These are phyloP conservation scores for Petrocephalus schoutedeni DNA, from an alignment of 2,797 vertebrate species.

Conservation along the genomic window DNA sequence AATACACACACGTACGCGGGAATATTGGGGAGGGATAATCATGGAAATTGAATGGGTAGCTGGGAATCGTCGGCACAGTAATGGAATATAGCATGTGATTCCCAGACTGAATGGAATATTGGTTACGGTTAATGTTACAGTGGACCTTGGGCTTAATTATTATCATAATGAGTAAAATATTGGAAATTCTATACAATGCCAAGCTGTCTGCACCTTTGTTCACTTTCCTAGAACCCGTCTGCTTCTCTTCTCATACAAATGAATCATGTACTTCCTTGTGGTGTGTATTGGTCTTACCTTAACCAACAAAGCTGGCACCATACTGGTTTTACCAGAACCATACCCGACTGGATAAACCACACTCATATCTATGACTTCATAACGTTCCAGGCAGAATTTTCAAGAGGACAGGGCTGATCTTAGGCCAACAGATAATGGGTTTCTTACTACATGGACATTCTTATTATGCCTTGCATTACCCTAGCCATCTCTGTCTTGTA, in stretches of 20 bases:
- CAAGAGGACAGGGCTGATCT: background rate
- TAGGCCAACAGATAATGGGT: conserved; percentile 6
- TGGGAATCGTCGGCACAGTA: background rate
- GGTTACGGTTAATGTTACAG: background rate
- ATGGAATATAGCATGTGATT: background rate
- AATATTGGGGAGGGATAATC: conserved; percentile 69
- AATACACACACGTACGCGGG: conserved; percentile 53
- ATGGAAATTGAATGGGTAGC: conserved; percentile 63
- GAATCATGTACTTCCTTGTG: background rate
- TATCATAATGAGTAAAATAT: background rate
- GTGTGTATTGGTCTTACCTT: background rate
- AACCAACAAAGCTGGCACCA: background rate
- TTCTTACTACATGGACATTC: conserved; percentile 1
- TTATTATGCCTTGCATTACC: conserved; percentile 6
- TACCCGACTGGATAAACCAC: background rate
- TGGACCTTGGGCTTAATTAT: background rate
- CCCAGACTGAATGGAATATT: background rate
- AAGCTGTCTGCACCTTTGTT: background rate
- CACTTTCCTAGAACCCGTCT: background rate
- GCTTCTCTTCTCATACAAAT: background rate
- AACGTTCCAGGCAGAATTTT: background rate
- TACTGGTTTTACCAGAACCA: background rate
- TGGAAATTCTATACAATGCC: background rate
- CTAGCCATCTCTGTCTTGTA: background rate
- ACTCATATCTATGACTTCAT: background rate